Base-by-base conservation (phyloP, 2,113 vertebrate species). In the Gulo gulo region DNA sequence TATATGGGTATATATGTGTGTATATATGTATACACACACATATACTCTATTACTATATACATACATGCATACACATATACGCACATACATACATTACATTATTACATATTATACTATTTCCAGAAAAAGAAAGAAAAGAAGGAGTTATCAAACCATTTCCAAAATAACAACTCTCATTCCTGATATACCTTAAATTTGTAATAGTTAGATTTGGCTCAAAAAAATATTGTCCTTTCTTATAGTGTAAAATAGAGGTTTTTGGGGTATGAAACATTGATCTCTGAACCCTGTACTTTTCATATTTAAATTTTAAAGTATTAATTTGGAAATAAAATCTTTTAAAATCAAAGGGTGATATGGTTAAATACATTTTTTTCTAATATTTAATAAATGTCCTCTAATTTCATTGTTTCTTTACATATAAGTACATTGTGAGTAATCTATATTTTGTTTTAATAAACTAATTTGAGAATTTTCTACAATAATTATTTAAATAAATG, bases 401-500 rank as follows among this genome's bases (percentile, higher is more conserved):
- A 88, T 76, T 96, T 89, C 16, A 93, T 59, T 57, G 24, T 93
- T 96, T 89, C 45, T 95, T 95, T 42, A 71, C 69, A 94, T 80
- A 18, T 65, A 57, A 73, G 2, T 71, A 36, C 5, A 83, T 79
- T 71, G 1, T 50, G 85, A 89, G n/a, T 83, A 79, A 71, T 74
- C 13, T 91, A n/a, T 65, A 87, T 83, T 95, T 97, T 52, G 65
- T 97, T 97, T 97, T 96, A 98, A 97, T 97, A 81, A 91, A 94
- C 2, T 14, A 39, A 95, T 76, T 97, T 98, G 82, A 97, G 80
- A 97, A 65, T 50, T 96, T 97, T 97, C 39, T 39, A 80, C 6
- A 91, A 96, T 92, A 96, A 95, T 97, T 98, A 97, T 59, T 97
- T 88, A 98, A 97, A 97, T 97, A 97, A 94, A 98, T 97, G 31